Percentiles rank a stretch among this genome's conserved stretches.
phyloP scores from a whole-genome alignment of 2,888 invertebrate genomes.

The Orchesella flavescens region DNA sequence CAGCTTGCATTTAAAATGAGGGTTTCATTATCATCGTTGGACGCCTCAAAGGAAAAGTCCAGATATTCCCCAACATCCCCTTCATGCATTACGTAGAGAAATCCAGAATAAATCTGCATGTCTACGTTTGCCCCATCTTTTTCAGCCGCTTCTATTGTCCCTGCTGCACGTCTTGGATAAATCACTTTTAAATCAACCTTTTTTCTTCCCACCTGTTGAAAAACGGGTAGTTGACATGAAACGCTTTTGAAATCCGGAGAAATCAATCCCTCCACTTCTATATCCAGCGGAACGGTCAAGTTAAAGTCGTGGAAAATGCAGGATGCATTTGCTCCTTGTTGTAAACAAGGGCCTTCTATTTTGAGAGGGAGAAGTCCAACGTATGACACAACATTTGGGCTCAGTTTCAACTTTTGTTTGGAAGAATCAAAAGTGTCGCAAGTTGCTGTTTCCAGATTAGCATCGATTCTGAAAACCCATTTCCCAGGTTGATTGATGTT shows the following conservation, averaged over 20 bases:
- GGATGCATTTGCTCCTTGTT: not conserved
- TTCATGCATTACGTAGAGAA: slow-evolving; percentile 6
- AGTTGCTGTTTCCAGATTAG: not conserved
- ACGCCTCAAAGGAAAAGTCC: not conserved
- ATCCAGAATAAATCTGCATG: not conserved
- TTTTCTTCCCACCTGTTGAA: not conserved
- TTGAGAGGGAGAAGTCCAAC: slow-evolving; percentile 29
- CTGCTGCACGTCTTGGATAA: not conserved
- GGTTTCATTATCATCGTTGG: not conserved
- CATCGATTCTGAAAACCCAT: slow-evolving; percentile 63
- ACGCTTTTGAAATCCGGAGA: not conserved
- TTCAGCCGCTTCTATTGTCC: no score
- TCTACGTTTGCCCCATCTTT: not conserved
- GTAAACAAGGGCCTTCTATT: slow-evolving; percentile 27
- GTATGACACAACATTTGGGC: slow-evolving; percentile 10
- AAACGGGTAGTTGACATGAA: slow-evolving; percentile 19
- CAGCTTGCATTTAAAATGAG: slow-evolving; percentile 3
- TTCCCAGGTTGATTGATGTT: slow-evolving; percentile 58
- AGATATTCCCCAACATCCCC: not conserved
- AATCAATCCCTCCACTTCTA: not conserved
- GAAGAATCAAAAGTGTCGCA: not conserved
- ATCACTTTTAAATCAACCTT: slow-evolving; percentile 8
- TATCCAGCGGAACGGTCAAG: not conserved
- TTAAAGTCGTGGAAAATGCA: not conserved
- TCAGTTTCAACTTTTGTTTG: not conserved